Evolutionary conservation across 2,113 vertebrate species (phyloP).

Genomic region (Nestor notabilis): DNA sequence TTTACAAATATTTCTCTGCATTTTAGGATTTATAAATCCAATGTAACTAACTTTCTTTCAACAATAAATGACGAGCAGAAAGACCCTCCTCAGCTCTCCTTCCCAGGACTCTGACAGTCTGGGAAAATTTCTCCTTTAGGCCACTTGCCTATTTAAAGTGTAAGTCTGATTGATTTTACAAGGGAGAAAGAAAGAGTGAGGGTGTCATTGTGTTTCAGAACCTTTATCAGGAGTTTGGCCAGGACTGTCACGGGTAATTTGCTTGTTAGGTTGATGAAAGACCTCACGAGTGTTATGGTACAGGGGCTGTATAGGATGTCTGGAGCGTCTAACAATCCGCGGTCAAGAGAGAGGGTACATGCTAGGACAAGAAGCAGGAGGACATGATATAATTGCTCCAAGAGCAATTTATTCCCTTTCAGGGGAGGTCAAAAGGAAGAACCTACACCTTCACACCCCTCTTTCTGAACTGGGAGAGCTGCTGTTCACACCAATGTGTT

Average conservation of each 20-base stretch:
- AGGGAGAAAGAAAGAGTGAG: constrained; percentile 16
- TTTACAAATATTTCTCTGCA: not conserved
- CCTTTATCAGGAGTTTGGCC: constrained; percentile 19
- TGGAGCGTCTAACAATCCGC: not conserved
- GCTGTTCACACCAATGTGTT: not conserved
- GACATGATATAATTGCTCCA: not conserved
- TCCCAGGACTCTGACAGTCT: not conserved
- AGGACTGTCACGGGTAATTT: constrained; percentile 8
- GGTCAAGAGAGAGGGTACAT: not conserved
- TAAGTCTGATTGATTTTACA: constrained; percentile 56
- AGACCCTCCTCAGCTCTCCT: not conserved
- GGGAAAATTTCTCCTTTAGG: constrained; percentile 32
- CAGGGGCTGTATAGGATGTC: not conserved
- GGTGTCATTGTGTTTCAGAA: constrained; percentile 35
- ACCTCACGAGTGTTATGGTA: not conserved
- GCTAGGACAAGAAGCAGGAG: not conserved
- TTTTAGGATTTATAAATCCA: not conserved
- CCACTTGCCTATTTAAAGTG: constrained; percentile 18
- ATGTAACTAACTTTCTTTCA: not conserved
- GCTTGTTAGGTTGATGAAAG: constrained; percentile 17
- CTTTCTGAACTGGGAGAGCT: not conserved
- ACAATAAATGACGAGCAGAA: not conserved
- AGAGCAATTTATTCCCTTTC: not conserved
- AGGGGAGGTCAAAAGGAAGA: not conserved
- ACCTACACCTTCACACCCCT: not conserved